Conservation (phyloP, 1,140 invertebrate genomes). For the Acromyrmex charruanus region DNA sequence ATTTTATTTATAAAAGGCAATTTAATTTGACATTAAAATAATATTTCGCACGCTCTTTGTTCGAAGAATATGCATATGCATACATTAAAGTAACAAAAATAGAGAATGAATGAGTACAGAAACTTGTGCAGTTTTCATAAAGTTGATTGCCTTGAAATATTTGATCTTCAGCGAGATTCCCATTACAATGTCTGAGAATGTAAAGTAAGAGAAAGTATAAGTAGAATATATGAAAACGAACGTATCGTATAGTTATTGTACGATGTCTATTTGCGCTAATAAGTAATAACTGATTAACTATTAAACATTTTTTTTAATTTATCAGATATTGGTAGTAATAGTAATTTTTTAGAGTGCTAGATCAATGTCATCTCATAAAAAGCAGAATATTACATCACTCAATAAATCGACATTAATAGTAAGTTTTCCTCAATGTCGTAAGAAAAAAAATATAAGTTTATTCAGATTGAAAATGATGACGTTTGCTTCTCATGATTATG, state of each 20-base stretch:
- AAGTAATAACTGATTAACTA: not conserved
- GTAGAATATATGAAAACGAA: not conserved
- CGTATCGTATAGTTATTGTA: not conserved
- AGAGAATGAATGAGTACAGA: not conserved
- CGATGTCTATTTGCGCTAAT: not conserved
- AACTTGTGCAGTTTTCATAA: not conserved
- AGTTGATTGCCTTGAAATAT: conserved; percentile 45
- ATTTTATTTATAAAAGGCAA: not conserved
- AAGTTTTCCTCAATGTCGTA: not conserved
- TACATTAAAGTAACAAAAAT: not conserved
- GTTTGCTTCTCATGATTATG: not conserved
- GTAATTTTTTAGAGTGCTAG: not conserved
- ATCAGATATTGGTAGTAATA: not conserved
- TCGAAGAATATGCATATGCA: not conserved
- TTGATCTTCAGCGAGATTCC: not conserved
- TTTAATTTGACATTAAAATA: not conserved
- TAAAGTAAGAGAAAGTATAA: not conserved
- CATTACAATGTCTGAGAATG: not conserved
- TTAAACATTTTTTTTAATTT: not conserved
- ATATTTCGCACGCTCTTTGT: not conserved
- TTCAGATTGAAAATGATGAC: not conserved
- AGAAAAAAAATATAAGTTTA: not conserved
- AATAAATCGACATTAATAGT: not conserved
- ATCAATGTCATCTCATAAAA: not conserved
- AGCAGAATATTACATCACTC: not conserved